Base-by-base conservation (phyloP, 2,797 vertebrate species). In the Lutjanus campechanus region DNA sequence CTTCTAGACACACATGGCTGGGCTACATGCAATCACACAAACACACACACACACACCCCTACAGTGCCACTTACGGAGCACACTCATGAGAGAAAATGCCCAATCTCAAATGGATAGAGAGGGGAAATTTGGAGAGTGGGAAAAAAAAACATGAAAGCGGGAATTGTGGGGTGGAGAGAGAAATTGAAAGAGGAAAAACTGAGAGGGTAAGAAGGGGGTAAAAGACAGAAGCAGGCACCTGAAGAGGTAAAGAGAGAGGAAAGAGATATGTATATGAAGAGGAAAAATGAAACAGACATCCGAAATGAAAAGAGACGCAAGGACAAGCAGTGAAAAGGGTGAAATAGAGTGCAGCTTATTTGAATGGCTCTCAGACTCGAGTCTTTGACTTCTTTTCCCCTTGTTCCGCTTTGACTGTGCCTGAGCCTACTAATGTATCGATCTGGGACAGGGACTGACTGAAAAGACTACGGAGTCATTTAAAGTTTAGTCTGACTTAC, bases 291-390 rank as follows among this genome's bases (percentile, higher is more conserved):
- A 85, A 83, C 22, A 81, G 80, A 82, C 58, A 76, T 88, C 68
- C 15, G 36, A 71, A 87, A 85, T 60, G 74, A 86, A 83, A 64
- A 80, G 77, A 63, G 73, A 75, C 64, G 72, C 66, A 68, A 85
- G 70, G 84, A 85, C 68, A 40, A 72, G 76, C 65, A 66, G 79
- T 25, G 84, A 63, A 40, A 66, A 78, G 85, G 85, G 88, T 88
- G 85, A 89, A 82, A 89, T 76, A 51, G 85, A 91, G 89, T 88
- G 81, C 79, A 87, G 68, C 81, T 62, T 67, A 82, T 88, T 80
- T 90, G 80, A 91, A 86, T 76, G 87, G 47, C 73, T 85, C 84
- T 85, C 84, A 87, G 82, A 68, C 76, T 87, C 36, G 2, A 70
- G 85, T 75, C 81, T 88, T 83, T 79, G 79, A 85, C 79, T 88